Percentiles rank a stretch among this genome's conserved stretches.
phyloP scores from a whole-genome alignment of 2,113 vertebrate species.

The Fukomys damarensis region DNA sequence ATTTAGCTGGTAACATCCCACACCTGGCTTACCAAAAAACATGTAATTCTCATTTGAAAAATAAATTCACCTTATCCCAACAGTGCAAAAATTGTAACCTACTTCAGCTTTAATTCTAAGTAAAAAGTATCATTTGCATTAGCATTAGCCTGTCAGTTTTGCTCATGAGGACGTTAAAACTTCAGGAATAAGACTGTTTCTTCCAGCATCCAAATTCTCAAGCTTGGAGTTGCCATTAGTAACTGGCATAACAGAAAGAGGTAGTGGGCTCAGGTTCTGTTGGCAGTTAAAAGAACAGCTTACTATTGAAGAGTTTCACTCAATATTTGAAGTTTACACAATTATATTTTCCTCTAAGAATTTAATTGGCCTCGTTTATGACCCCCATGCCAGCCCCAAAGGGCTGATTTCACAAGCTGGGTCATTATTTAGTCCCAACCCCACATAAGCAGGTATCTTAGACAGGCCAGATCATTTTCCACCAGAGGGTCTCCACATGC shows the following conservation, averaged over 20 bases:
- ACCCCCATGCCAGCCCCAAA: constrained; percentile 77
- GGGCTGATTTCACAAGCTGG: constrained; percentile 79
- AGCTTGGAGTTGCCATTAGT: constrained; percentile 17
- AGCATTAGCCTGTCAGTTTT: constrained; percentile 29
- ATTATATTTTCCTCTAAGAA: constrained; percentile 82
- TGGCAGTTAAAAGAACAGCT: constrained; percentile 74
- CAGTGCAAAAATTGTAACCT: neutral
- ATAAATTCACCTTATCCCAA: neutral
- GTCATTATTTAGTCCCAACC: constrained; percentile 74
- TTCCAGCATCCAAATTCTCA: neutral
- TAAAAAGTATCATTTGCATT: neutral
- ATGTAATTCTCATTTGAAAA: neutral
- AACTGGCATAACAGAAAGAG: constrained; percentile 49
- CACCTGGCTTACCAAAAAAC: neutral
- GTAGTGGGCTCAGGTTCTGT: neutral
- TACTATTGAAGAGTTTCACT: constrained; percentile 73
- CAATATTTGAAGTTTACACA: constrained; percentile 80
- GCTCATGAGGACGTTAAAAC: neutral
- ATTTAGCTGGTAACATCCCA: neutral
- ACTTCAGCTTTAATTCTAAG: neutral
- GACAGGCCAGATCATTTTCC: constrained; percentile 71
- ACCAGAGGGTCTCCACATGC: constrained; percentile 78
- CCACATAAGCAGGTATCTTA: constrained; percentile 75
- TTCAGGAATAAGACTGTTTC: neutral
- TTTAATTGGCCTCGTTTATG: constrained; percentile 82